phyloP scores from a whole-genome alignment of 2,888 invertebrate genomes.

The Drosophila recens region DNA sequence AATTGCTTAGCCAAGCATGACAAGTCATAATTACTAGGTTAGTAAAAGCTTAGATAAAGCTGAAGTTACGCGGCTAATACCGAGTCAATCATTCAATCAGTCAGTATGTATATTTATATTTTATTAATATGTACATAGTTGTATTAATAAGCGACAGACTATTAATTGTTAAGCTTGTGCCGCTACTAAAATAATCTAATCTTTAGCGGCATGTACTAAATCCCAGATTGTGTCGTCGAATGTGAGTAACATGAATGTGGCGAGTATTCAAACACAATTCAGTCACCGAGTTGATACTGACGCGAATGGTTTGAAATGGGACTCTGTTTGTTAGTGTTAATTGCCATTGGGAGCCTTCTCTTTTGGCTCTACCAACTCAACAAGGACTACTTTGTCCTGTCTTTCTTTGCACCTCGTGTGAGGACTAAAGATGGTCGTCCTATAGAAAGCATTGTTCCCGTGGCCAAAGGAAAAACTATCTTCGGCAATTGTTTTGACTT shows the following conservation, averaged over 20 bases:
- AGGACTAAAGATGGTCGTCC: constrained; percentile 71
- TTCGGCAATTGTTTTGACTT: constrained; percentile 81
- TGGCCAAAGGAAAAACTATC: constrained; percentile 62
- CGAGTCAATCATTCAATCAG: not conserved
- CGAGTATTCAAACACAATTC: constrained; percentile 3
- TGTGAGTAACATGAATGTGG: not conserved
- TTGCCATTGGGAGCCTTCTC: constrained; percentile 37
- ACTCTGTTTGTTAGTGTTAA: constrained; percentile 38
- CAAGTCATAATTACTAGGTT: not conserved
- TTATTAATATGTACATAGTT: not conserved
- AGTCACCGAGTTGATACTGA: not conserved
- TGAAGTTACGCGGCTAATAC: not conserved
- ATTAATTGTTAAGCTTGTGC: not conserved
- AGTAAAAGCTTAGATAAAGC: constrained; percentile 1
- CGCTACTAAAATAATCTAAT: constrained; percentile 9
- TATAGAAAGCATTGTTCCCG: constrained; percentile 63
- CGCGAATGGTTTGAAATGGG: constrained; percentile 23
- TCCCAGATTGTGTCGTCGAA: not conserved
- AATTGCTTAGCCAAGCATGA: constrained; percentile 2
- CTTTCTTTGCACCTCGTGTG: constrained; percentile 65
- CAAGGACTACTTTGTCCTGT: constrained; percentile 58
- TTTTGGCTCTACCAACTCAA: constrained; percentile 61
- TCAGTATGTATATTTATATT: not conserved
- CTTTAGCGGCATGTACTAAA: not conserved
- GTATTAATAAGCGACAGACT: not conserved